Base-by-base conservation (phyloP, 92 coral and sea anemone genomes). In the Porites evermanni region DNA sequence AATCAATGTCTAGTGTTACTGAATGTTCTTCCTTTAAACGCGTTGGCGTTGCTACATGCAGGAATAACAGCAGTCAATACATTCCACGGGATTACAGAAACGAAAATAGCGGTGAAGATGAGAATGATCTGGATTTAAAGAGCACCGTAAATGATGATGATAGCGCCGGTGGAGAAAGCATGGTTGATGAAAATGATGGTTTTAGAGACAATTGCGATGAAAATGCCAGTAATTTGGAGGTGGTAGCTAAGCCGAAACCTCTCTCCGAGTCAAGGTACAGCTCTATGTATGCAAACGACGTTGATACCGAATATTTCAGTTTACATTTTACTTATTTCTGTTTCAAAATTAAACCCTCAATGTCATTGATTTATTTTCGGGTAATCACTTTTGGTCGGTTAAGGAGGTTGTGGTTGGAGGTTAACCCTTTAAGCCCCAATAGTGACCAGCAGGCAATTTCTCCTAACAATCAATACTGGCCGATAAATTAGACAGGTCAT, bases 201-300 rank as follows among this genome's bases (percentile, higher is more conserved):
- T 60, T 51, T n/a, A 53, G 61, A 10, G 71, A 53, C 23, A 73
- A 74, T 13, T 50, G 64, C 53, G 87, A 64, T 21, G 75, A 84
- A 60, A 61, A 81, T 47, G 68, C 11, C 9, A 29, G 54, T 32
- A 1, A 60, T 72, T 78, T 91, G 20, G 92, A 91, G 67, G 86
- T 91, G n/a, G 53, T 91, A 18, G 94, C 94, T 29, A 79, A 84
- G 54, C 70, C 94, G 32, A 91, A 88, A 74, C 87, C 53, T 19
- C 80, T 91, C 0, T 85, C 90, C 4, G 88, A 90, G 54, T 85
- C 91, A 67, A 91, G 89, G 94, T 87, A 81, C 51, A 52, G 6
- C 14, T 38, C 24, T 65, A 56, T 56, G 61, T 11, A 56, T 38
- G 47, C 47, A 38, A 38, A 38, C 47, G 47, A 56, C 61, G 61